Base-by-base conservation (phyloP, 2,797 vertebrate genomes). In the Babyrousa celebensis region DNA sequence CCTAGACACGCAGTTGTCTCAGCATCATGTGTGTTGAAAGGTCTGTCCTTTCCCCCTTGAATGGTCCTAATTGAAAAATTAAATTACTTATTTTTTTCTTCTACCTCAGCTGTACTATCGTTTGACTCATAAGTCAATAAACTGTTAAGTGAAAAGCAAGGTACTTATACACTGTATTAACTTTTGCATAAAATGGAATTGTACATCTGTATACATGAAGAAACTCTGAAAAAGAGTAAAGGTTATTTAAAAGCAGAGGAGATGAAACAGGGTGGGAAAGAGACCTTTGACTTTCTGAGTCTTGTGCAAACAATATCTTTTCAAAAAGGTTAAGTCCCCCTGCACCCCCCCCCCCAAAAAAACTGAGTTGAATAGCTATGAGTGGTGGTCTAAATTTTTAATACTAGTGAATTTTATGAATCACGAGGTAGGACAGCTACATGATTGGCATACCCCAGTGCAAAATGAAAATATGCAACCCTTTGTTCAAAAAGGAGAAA, bases 401-500 rank as follows among this genome's bases (percentile, higher is more conserved):
- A 32, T 70, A 15, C 20, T 52, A 68, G 62, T 15, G 70, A 11
- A 9, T 54, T 77, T 68, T 63, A 70, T 5, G 25, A 43, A 72
- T 12, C 15, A 62, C 25, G 83, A n/a, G 27, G 23, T 43, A n/a
- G 48, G 54, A 12, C 36, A 36, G 67, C 83, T 67, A 32, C n/a
- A 10, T 36, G 21, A 67, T 68, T 54, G 82, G 36, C 48, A 74
- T 48, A 58, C 23, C 9, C 8, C 23, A 32, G 23, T 40, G 23
- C 12, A 80, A 91, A 82, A 60, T 52, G 23, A 82, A 82, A 82
- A n/a, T n/a, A 20, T 25, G n/a, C 17, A 23, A 60, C 83, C 12
- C 15, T 23, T 87, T 68, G 18, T 60, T 87, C n/a, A 87, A 68
- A 95, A 91, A 86, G 36, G 27, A 77, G n/a, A 62, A 65, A 62